Evolutionary conservation across 1,140 invertebrate species (phyloP).

Genomic region (Drosophila ironensis): DNA sequence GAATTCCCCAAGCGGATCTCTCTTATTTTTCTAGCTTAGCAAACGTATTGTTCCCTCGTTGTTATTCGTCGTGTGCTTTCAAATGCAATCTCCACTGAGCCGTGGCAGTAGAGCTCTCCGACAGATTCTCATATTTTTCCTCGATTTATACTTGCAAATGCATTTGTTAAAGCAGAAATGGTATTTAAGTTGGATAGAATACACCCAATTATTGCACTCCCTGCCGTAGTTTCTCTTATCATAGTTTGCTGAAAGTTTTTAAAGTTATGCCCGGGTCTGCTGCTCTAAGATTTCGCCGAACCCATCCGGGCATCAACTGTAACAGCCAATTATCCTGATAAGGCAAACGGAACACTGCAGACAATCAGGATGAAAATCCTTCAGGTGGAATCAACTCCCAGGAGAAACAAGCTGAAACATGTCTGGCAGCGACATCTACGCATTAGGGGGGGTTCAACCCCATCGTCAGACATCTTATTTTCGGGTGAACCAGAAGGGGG

Average conservation of each 20-base stretch:
- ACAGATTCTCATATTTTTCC: no score
- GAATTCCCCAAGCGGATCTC: conserved; percentile 60
- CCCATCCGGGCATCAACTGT: conserved; percentile 28
- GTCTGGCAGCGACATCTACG: conserved; percentile 39
- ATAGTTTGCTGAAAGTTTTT: no score
- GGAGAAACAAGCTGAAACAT: not conserved
- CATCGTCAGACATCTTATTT: not conserved
- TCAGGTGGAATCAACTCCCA: conserved; percentile 38
- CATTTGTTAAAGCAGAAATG: no score
- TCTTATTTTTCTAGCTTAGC: conserved; percentile 48
- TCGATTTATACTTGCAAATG: no score
- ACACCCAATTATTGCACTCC: no score
- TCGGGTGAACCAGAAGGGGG: no score
- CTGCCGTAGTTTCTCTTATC: no score
- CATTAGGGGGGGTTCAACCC: conserved; percentile 8
- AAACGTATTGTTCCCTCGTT: conserved; percentile 3
- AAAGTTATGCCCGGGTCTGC: no score
- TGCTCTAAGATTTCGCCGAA: conserved; percentile 5
- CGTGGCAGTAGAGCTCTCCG: no score
- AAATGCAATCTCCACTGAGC: no score
- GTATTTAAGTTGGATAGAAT: no score
- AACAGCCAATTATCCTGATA: conserved; percentile 42
- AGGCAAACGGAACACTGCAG: conserved; percentile 23
- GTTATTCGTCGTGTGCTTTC: conserved; percentile 3
- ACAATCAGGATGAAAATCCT: conserved; percentile 36